Percentiles rank a stretch among this genome's conserved stretches.
phyloP scores from a whole-genome alignment of 2,113 vertebrate species.

The Puntigrus tetrazona region DNA sequence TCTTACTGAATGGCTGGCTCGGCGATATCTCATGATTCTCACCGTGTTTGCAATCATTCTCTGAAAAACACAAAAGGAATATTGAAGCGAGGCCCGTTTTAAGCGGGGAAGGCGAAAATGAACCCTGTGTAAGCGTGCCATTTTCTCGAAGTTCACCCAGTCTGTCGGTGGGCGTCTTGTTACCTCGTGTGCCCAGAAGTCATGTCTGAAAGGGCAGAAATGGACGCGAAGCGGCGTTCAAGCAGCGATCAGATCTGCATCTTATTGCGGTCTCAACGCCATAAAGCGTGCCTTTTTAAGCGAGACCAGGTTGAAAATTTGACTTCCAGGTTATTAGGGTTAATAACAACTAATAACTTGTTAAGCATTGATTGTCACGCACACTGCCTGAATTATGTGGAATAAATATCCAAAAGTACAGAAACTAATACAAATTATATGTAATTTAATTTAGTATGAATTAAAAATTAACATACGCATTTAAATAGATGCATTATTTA shows the following conservation, averaged over 20 bases:
- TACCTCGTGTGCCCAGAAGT: slow-evolving; percentile 98
- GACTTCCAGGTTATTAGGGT: too few relatives aligned
- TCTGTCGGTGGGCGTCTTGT: slow-evolving; percentile 94
- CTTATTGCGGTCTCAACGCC: too few relatives aligned
- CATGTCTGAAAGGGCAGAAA: slow-evolving; percentile 86
- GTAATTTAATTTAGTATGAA: too few relatives aligned
- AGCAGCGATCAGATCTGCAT: neutral
- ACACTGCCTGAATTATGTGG: neutral
- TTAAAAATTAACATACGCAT: neutral
- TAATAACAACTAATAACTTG: too few relatives aligned
- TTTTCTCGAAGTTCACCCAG: slow-evolving; percentile 99
- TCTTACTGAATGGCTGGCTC: slow-evolving; percentile 97
- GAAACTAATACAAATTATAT: neutral
- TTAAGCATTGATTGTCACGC: too few relatives aligned
- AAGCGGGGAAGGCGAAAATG: slow-evolving; percentile 5
- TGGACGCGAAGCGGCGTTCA: neutral
- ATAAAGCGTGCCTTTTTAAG: too few relatives aligned
- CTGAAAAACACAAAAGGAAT: slow-evolving; percentile 76
- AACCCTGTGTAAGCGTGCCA: slow-evolving; percentile 80
- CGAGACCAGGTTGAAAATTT: too few relatives aligned
- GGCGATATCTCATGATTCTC: slow-evolving; percentile 89
- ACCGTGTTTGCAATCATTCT: slow-evolving; percentile 96
- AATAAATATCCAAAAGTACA: neutral
- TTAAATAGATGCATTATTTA: neutral
- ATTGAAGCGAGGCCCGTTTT: slow-evolving; percentile 14